These are phyloP conservation scores for Tridacna crocea DNA, from an alignment of 2,888 invertebrate genomes.

Conservation along the genomic window DNA sequence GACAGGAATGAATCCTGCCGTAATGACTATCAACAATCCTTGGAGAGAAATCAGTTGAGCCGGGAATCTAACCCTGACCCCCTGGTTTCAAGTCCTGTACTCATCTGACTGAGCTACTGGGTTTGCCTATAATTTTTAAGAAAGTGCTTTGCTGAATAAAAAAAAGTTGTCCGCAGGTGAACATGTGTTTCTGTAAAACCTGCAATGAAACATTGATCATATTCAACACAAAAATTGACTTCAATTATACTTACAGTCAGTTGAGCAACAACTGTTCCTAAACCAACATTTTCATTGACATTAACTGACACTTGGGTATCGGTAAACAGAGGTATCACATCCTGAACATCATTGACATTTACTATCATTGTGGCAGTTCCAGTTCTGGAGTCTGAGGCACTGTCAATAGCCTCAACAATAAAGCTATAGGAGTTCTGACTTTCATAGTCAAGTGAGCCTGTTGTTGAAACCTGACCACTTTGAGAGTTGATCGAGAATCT, in stretches of 20 bases:
- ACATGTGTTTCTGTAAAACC: too few species aligned
- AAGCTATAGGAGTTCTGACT: constrained; percentile 57
- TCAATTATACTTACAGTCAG: constrained; percentile 56
- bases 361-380: constrained; percentile 74
- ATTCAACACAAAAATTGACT: too few species aligned
- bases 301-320: constrained; percentile 64
- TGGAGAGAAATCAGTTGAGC: too few species aligned
- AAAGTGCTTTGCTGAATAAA: too few species aligned
- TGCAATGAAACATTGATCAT: too few species aligned
- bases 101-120: too few species aligned
- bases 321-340: constrained; percentile 77
- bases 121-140: too few species aligned
- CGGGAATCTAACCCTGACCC: too few species aligned
- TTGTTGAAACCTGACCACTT: constrained; percentile 72
- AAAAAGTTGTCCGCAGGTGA: too few species aligned
- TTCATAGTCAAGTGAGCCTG: constrained; percentile 70
- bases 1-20: too few species aligned
- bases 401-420: constrained; percentile 69
- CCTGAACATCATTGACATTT: constrained; percentile 73
- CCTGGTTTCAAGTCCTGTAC: too few species aligned
- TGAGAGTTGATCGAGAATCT: constrained; percentile 70
- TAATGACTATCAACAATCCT: too few species aligned
- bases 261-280: constrained; percentile 50
- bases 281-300: constrained; percentile 66
- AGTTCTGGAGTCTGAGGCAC: constrained; percentile 65